Conservation (phyloP, 2,888 invertebrate species). For the Drosophila buzzatii region DNA sequence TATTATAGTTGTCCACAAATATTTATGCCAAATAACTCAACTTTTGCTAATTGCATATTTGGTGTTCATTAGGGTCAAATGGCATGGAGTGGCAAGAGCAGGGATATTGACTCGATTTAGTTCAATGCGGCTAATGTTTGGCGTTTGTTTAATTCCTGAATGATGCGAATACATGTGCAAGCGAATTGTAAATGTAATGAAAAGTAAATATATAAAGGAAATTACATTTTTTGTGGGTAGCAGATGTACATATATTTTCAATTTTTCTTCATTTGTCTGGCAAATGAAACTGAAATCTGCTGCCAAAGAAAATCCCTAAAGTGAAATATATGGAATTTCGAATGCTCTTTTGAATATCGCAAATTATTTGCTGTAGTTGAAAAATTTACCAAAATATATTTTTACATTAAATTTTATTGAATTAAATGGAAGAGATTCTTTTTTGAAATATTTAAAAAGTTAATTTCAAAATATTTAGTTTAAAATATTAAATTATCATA, state of each 20-base stretch:
- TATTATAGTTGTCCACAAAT: constrained; percentile 64
- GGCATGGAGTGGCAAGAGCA: constrained; percentile 14
- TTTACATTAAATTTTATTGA: too few relatives aligned
- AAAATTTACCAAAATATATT: background rate
- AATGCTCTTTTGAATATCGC: constrained; percentile 17
- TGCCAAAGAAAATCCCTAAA: constrained; percentile 13
- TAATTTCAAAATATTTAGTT: too few relatives aligned
- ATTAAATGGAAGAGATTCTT: too few relatives aligned
- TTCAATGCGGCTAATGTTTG: constrained; percentile 27
- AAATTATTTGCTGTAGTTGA: too few relatives aligned
- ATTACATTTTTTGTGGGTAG: constrained; percentile 23
- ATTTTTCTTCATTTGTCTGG: constrained; percentile 49
- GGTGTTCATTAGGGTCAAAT: constrained; percentile 75
- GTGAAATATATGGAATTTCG: background rate
- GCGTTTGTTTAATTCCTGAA: constrained; percentile 40
- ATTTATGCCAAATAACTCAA: constrained; percentile 74
- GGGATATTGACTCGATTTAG: background rate
- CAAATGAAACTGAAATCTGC: constrained; percentile 49
- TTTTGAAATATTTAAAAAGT: too few relatives aligned
- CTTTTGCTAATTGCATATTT: constrained; percentile 79
- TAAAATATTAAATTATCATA: too few relatives aligned
- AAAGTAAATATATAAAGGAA: constrained; percentile 55
- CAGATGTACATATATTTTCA: constrained; percentile 25
- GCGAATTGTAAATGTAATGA: constrained; percentile 48
- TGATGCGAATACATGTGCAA: constrained; percentile 31